A percentile compares a stretch with the other conserved stretches of the same genome.
Conservation (phyloP, 2,797 vertebrate species). For the Myiothlypis coronata region DNA sequence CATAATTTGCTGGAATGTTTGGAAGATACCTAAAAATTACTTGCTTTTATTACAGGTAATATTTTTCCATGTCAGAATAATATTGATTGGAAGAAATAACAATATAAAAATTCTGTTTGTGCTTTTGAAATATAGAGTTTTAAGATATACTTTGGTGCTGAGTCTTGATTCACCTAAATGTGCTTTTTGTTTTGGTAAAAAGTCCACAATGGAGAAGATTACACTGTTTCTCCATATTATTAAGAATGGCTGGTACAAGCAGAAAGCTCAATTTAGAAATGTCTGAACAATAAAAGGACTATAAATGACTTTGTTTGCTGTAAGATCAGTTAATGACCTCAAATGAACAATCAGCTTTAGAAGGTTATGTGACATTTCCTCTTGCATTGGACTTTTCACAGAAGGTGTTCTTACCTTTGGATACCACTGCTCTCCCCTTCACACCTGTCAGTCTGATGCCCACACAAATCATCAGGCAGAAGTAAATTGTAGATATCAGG, state of each 20-base stretch:
- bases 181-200: background rate
- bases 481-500: background rate
- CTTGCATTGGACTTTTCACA: background rate
- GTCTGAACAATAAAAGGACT: background rate
- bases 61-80: background rate
- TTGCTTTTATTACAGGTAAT: background rate
- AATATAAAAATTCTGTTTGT: background rate
- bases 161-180: background rate
- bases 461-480: background rate
- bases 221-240: background rate
- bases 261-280: background rate
- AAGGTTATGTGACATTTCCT: background rate
- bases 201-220: background rate
- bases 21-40: background rate
- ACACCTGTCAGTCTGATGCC: background rate
- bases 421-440: background rate
- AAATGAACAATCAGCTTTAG: background rate
- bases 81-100: background rate
- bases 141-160: background rate
- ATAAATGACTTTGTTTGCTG: background rate
- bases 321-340: background rate
- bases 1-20: background rate
- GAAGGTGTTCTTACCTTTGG: background rate
- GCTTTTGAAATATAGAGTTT: background rate
- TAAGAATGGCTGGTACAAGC: background rate